phyloP scores from a whole-genome alignment of 2,113 vertebrate species.

The Centropus unirufus region DNA sequence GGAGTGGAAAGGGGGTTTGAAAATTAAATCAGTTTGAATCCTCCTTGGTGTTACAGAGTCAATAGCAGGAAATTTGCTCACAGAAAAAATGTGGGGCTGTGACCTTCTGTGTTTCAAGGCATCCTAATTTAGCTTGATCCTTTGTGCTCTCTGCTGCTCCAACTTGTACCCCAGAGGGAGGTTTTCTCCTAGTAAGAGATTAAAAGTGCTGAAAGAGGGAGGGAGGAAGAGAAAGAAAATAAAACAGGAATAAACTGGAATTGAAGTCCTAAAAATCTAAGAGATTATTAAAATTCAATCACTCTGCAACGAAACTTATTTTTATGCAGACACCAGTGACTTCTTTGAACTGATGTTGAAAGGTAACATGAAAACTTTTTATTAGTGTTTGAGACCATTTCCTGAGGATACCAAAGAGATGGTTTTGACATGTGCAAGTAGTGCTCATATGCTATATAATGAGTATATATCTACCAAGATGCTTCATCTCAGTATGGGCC shows the following conservation, averaged over 20 bases:
- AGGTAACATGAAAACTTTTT: constrained; percentile 54
- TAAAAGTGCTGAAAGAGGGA: constrained; percentile 58
- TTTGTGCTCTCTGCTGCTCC: constrained; percentile 70
- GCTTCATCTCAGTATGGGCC: constrained; percentile 17
- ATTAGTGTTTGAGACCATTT: constrained; percentile 58
- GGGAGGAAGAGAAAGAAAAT: constrained; percentile 32
- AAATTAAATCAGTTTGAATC: constrained; percentile 56
- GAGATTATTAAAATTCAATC: constrained; percentile 74
- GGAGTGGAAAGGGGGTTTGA: background rate
- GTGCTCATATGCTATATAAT: constrained; percentile 36
- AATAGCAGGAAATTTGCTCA: constrained; percentile 71
- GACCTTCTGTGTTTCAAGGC: constrained; percentile 68
- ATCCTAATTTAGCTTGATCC: constrained; percentile 53
- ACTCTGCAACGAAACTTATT: constrained; percentile 41
- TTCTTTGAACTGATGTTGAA: constrained; percentile 71
- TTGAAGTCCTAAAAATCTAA: constrained; percentile 61
- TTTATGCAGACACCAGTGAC: constrained; percentile 59
- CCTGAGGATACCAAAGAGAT: constrained; percentile 61
- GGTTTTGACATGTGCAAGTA: constrained; percentile 33
- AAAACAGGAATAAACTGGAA: constrained; percentile 60
- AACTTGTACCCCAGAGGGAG: constrained; percentile 64
- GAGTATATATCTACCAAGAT: constrained; percentile 11
- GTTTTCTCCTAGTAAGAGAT: constrained; percentile 61
- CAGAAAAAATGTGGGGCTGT: constrained; percentile 64
- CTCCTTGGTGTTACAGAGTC: constrained; percentile 56